Evolutionary conservation across 2,888 invertebrate genomes (phyloP), one percentile per base, ranked within the genome.

Genomic region (Dasysyrphus albostriatus): DNA sequence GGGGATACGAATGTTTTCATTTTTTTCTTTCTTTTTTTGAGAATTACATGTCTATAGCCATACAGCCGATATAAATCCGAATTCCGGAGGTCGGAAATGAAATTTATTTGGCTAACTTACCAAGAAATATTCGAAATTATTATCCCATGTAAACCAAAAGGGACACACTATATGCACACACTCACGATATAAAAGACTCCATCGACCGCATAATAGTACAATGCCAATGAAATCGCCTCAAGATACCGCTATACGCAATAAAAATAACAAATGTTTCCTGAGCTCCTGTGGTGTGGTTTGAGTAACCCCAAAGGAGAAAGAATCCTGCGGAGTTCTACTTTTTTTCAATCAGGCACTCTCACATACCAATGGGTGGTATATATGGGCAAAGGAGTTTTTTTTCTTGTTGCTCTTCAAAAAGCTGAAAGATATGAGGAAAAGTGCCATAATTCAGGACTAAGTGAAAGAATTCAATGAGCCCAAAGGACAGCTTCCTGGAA

Each of bases 381-480:
- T n/a, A 56, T 56, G 56, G 24, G n/a, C 12, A 63, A 14, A 32
- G 10, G 9, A 5, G 19, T 12, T 16, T 34, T 32, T 47, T 47
- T 34, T n/a, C 14, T 44, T 44, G 6, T 32, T n/a, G 49, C 9
- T 32, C 32, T 16, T 16, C 10, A 32, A 10, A 65, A n/a, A 10
- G 19, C 16, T 19, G 47, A 49, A 24, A 37, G 42, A 51, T 42
- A 51, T 54, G 37, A 87, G 79, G 87, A 87, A 87, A 87, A 75
- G 78, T 83, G 78, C 87, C 59, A 83, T 87, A 87, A 87, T 75
- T 87, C 83, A 87, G 83, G 85, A 74, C 85, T 85, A 85, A 82
- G 77, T 85, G 73, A 82, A 85, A 85, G 82, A 78, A 78, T 79
- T 75, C 75, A 75, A 51, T 79, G 78, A 61, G 44, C 54, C 51